These are phyloP conservation scores for Sylvicola fuscatus DNA, from an alignment of 2,888 invertebrate species.

Conservation along the genomic window DNA sequence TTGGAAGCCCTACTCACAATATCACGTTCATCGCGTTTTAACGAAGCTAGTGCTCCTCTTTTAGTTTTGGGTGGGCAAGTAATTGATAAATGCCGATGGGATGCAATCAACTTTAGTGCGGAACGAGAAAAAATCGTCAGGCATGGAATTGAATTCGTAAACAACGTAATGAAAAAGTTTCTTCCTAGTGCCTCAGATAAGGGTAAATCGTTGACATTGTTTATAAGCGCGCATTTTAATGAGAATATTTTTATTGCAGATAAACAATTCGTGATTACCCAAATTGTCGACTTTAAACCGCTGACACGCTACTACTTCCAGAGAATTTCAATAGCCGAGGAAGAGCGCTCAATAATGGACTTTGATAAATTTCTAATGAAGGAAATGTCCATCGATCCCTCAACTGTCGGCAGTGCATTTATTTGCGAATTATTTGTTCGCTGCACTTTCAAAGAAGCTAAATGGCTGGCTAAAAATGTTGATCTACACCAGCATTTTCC, in stretches of 20 bases:
- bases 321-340: constrained; percentile 12
- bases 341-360: constrained; percentile 10
- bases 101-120: constrained; percentile 14
- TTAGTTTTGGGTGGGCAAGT: constrained; percentile 15
- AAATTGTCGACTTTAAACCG: constrained; percentile 12
- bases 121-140: constrained; percentile 14
- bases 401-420: constrained; percentile 5
- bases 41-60: constrained; percentile 15
- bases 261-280: constrained; percentile 16
- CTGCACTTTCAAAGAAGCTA: constrained; percentile 17
- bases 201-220: too few relatives aligned
- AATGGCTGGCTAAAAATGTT: constrained; percentile 15
- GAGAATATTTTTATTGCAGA: constrained; percentile 9
- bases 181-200: constrained; percentile 14
- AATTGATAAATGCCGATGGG: constrained; percentile 18
- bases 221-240: too few relatives aligned
- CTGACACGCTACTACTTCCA: constrained; percentile 18
- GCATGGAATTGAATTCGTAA: constrained; percentile 13
- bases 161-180: constrained; percentile 13
- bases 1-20: constrained; percentile 14
- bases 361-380: constrained; percentile 14
- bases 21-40: constrained; percentile 11
- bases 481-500: constrained; percentile 6
- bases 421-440: constrained; percentile 12
- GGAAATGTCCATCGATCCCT: not conserved